Evolutionary conservation across 2,797 vertebrate species (phyloP).

Genomic region (Cryptoblepharus egeriae): DNA sequence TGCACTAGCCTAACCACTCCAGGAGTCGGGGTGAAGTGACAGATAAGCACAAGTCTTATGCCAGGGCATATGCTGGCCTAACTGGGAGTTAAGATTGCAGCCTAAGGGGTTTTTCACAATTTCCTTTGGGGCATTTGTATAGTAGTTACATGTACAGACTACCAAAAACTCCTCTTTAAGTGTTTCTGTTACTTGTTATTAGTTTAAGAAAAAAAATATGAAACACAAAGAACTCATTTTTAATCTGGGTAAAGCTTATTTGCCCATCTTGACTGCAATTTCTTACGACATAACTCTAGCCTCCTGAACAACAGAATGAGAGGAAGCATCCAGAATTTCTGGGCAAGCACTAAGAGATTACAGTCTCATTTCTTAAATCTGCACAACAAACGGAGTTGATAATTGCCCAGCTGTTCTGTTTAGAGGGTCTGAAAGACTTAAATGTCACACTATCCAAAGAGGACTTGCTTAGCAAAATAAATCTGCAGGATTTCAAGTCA

Average conservation of each 20-base stretch:
- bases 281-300: constrained; percentile 14
- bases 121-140: too few species aligned
- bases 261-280: background rate
- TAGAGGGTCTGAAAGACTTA: constrained; percentile 45
- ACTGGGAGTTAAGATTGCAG: too few species aligned
- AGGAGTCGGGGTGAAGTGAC: too few species aligned
- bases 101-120: background rate
- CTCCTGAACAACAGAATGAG: constrained; percentile 17
- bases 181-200: background rate
- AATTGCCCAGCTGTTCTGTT: constrained; percentile 59
- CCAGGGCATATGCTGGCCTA: too few species aligned
- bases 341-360: background rate
- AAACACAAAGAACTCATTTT: background rate
- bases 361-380: constrained; percentile 34
- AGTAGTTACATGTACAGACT: too few species aligned
- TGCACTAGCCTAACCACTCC: too few species aligned
- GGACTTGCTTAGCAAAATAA: constrained; percentile 50
- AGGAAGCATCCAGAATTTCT: background rate
- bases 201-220: background rate
- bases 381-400: constrained; percentile 47
- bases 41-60: too few species aligned
- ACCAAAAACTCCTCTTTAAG: background rate
- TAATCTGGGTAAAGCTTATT: background rate
- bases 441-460: constrained; percentile 57
- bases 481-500: constrained; percentile 54